These are phyloP conservation scores for Anodontia alba DNA, from an alignment of 2,888 invertebrate genomes.

Conservation along the genomic window DNA sequence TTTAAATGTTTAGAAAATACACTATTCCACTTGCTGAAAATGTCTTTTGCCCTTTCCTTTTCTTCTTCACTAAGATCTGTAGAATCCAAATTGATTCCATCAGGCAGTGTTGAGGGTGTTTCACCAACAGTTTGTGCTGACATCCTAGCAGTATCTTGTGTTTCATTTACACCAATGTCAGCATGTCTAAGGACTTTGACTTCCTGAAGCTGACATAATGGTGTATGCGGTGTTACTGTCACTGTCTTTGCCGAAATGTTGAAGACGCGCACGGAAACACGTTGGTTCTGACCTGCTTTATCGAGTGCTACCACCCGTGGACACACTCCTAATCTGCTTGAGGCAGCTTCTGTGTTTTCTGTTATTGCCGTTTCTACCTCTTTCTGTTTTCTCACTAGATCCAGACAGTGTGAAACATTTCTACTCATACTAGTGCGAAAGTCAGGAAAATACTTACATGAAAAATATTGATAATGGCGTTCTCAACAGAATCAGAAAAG, in stretches of 20 bases:
- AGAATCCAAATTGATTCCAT: conserved; percentile 6
- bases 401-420: neutral
- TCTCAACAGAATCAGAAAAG: too few species aligned
- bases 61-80: conserved; percentile 1
- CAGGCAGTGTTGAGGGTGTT: neutral
- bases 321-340: too few species aligned
- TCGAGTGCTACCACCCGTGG: neutral
- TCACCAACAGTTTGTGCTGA: neutral
- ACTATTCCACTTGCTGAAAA: conserved; percentile 22
- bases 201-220: neutral
- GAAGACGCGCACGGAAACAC: neutral
- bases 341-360: too few species aligned
- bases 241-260: neutral
- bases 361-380: too few species aligned
- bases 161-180: neutral
- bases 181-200: too few species aligned
- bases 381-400: too few species aligned
- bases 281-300: neutral
- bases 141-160: neutral
- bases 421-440: too few species aligned
- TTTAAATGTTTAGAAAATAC: conserved; percentile 6
- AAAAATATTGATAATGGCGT: too few species aligned
- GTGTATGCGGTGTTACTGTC: neutral
- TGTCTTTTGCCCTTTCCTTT: neutral
- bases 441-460: too few species aligned